Conservation (phyloP, 1,140 invertebrate genomes). For the Cyclina sinensis region DNA sequence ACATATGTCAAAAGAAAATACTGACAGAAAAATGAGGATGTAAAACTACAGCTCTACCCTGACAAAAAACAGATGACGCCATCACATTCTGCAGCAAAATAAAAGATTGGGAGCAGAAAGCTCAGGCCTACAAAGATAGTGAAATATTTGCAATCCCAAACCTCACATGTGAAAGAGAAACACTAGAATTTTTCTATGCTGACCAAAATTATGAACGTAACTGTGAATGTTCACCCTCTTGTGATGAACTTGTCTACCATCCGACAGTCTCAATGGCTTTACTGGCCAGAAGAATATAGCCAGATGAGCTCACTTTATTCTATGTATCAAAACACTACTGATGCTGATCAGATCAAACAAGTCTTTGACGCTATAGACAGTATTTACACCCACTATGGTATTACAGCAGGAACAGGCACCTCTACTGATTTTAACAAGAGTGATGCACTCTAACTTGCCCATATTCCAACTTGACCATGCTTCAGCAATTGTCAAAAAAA, state of each 20-base stretch:
- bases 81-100: conserved; percentile 80
- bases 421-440: conserved; percentile 56
- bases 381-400: background rate
- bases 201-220: conserved; percentile 77
- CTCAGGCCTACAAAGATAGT: background rate
- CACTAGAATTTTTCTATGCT: conserved; percentile 75
- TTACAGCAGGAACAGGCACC: background rate
- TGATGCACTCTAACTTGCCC: conserved; percentile 55
- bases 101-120: conserved; percentile 72
- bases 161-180: conserved; percentile 77
- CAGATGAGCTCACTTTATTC: conserved; percentile 77
- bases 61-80: background rate
- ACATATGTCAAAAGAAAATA: conserved; percentile 81
- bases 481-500: conserved; percentile 79
- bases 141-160: conserved; percentile 47
- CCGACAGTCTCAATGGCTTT: conserved; percentile 83
- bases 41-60: conserved; percentile 70
- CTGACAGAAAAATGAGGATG: conserved; percentile 80
- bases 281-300: conserved; percentile 83
- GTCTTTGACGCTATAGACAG: conserved; percentile 61
- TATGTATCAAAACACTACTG: conserved; percentile 72
- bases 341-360: conserved; percentile 76
- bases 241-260: conserved; percentile 81
- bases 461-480: too few species aligned
- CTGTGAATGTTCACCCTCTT: conserved; percentile 82